phyloP scores from a whole-genome alignment of 1,140 invertebrate species.

The Drosophila pallidifrons region DNA sequence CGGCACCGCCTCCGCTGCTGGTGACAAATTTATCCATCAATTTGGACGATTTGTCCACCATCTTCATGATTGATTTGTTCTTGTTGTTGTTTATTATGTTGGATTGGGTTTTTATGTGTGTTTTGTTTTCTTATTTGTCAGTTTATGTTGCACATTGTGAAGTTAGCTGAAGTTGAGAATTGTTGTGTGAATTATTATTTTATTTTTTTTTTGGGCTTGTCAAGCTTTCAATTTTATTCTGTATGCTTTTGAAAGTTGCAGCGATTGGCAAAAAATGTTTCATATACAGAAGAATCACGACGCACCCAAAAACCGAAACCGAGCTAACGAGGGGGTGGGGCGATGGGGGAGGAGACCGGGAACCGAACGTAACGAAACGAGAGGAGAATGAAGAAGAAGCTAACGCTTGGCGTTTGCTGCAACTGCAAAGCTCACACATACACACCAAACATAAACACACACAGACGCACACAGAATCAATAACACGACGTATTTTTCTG shows the following conservation, averaged over 20 bases:
- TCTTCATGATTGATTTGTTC: slow-evolving; percentile 73
- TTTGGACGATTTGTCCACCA: slow-evolving; percentile 83
- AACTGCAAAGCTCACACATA: slow-evolving; percentile 65
- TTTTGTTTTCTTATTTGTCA: slow-evolving; percentile 35
- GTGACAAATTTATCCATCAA: slow-evolving; percentile 81
- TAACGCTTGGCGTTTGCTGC: slow-evolving; percentile 38
- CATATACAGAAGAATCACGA: slow-evolving; percentile 40
- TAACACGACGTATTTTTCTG: slow-evolving; percentile 46
- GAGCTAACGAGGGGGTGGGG: neutral
- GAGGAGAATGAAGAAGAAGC: neutral
- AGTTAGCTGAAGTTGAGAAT: slow-evolving; percentile 16
- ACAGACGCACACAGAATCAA: slow-evolving; percentile 60
- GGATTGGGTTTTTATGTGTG: neutral
- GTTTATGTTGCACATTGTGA: slow-evolving; percentile 62
- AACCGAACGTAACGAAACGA: slow-evolving; percentile 4
- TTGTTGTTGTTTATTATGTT: slow-evolving; percentile 26
- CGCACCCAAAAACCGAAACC: slow-evolving; percentile 50
- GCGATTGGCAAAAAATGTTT: slow-evolving; percentile 42
- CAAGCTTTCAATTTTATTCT: slow-evolving; percentile 9
- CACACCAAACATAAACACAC: slow-evolving; percentile 25
- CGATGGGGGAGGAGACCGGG: neutral
- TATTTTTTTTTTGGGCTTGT: slow-evolving; percentile 30
- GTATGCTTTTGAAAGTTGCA: slow-evolving; percentile 15
- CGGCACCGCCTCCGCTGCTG: slow-evolving; percentile 44
- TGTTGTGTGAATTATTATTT: slow-evolving; percentile 11